A percentile compares a stretch with the other conserved stretches of the same genome.
phyloP scores from a whole-genome alignment of 2,113 vertebrate genomes.

The Forbesichthys papilliferus region DNA sequence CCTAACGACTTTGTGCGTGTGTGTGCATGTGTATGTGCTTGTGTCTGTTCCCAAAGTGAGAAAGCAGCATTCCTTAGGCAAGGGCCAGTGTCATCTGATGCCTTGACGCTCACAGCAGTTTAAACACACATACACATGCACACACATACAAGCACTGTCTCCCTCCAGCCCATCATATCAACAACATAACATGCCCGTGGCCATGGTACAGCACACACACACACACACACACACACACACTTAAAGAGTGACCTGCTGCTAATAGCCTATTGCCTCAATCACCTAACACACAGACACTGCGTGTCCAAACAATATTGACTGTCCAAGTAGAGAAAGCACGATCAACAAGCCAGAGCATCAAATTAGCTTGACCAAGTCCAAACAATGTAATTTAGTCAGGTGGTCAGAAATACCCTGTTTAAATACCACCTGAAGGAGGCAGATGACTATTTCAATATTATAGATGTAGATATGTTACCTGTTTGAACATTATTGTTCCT shows the following conservation, averaged over 20 bases:
- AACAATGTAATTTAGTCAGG: slow-evolving; percentile 58
- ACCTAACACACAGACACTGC: neutral
- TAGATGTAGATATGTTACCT: no score
- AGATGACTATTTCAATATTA: no score
- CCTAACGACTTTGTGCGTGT: neutral
- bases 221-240: slow-evolving; percentile 20
- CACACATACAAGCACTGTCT: neutral
- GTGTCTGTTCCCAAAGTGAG: slow-evolving; percentile 15
- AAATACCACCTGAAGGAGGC: slow-evolving; percentile 40
- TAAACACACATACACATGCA: slow-evolving; percentile 11
- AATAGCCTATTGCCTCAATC: neutral
- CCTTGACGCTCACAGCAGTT: slow-evolving; percentile 8
- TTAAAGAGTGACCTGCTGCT: slow-evolving; percentile 9
- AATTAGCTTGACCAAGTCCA: slow-evolving; percentile 63
- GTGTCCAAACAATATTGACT: slow-evolving; percentile 6
- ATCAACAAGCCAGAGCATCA: slow-evolving; percentile 38
- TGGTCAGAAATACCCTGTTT: slow-evolving; percentile 50
- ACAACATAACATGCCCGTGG: slow-evolving; percentile 61
- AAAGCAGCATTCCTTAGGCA: slow-evolving; percentile 36
- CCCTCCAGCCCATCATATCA: slow-evolving; percentile 36
- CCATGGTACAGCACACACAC: slow-evolving; percentile 42
- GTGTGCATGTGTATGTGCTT: neutral
- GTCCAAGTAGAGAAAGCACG: slow-evolving; percentile 8
- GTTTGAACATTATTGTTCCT: no score
- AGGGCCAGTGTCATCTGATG: slow-evolving; percentile 41